Evolutionary conservation across 1,140 invertebrate species (phyloP).

Genomic region (Probaryconus sp.): DNA sequence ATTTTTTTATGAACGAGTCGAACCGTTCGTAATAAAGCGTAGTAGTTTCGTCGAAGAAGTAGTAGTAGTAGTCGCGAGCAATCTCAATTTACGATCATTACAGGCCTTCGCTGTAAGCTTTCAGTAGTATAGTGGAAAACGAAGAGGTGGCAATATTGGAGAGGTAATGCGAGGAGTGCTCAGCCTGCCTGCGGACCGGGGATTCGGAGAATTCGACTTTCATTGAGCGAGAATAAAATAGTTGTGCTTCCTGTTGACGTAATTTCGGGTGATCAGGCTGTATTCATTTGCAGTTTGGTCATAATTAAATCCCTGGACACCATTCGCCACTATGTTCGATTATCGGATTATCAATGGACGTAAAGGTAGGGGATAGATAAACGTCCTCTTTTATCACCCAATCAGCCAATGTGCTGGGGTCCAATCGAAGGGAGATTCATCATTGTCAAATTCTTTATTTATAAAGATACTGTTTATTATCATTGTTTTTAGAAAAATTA

Average conservation of each 20-base stretch:
- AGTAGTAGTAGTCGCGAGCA: slow-evolving; percentile 37
- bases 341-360: slow-evolving; percentile 43
- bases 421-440: too few relatives aligned
- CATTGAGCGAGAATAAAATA: too few relatives aligned
- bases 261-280: slow-evolving; percentile 73
- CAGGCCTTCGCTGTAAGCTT: slow-evolving; percentile 20
- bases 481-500: too few relatives aligned
- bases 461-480: too few relatives aligned
- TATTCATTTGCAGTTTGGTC: slow-evolving; percentile 68
- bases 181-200: slow-evolving; percentile 10
- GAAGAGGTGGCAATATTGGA: slow-evolving; percentile 47
- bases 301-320: slow-evolving; percentile 66
- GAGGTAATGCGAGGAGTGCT: slow-evolving; percentile 52
- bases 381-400: slow-evolving; percentile 26
- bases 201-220: too few relatives aligned
- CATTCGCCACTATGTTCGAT: slow-evolving; percentile 11
- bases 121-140: slow-evolving; percentile 17
- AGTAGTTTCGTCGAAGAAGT: slow-evolving; percentile 43
- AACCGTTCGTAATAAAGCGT: slow-evolving; percentile 47
- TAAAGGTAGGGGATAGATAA: not conserved
- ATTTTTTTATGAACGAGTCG: slow-evolving; percentile 42
- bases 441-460: too few relatives aligned
- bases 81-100: slow-evolving; percentile 63
- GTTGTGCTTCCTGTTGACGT: slow-evolving; percentile 63
- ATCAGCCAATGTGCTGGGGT: slow-evolving; percentile 19